phyloP scores from a whole-genome alignment of 2,113 vertebrate genomes.

The Hyperopisus bebe region DNA sequence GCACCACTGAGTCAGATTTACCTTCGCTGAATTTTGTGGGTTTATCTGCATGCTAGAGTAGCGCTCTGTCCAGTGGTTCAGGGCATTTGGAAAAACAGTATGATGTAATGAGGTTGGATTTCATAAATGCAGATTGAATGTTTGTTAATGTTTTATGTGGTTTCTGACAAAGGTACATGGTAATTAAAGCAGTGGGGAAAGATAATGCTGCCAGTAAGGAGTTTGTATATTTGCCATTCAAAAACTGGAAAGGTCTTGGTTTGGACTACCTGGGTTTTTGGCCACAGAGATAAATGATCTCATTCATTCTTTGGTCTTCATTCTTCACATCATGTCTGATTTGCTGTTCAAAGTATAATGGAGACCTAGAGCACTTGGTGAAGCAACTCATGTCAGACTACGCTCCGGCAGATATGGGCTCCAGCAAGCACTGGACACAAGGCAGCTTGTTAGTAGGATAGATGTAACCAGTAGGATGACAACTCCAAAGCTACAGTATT shows the following conservation, averaged over 20 bases:
- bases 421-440: neutral
- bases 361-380: neutral
- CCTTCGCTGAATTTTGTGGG: neutral
- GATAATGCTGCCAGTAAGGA: slow-evolving; percentile 16
- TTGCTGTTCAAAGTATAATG: slow-evolving; percentile 29
- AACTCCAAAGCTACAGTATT: neutral
- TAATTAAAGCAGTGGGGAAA: slow-evolving; percentile 21
- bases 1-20: neutral
- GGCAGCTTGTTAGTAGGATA: neutral
- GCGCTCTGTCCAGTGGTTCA: neutral
- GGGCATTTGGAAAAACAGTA: neutral
- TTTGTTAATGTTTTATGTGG: neutral
- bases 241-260: slow-evolving; percentile 28
- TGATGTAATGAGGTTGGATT: slow-evolving; percentile 7
- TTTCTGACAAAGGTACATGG: neutral
- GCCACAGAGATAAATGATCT: slow-evolving; percentile 48
- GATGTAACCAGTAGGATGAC: neutral
- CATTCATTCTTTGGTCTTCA: slow-evolving; percentile 41
- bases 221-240: slow-evolving; percentile 20
- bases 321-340: slow-evolving; percentile 24
- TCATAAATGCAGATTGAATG: neutral
- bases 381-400: neutral
- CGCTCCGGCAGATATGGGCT: neutral
- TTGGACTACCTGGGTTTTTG: slow-evolving; percentile 37
- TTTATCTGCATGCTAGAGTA: neutral